Conservation (phyloP, 2,113 vertebrate species). For the Glaucomys volans region DNA sequence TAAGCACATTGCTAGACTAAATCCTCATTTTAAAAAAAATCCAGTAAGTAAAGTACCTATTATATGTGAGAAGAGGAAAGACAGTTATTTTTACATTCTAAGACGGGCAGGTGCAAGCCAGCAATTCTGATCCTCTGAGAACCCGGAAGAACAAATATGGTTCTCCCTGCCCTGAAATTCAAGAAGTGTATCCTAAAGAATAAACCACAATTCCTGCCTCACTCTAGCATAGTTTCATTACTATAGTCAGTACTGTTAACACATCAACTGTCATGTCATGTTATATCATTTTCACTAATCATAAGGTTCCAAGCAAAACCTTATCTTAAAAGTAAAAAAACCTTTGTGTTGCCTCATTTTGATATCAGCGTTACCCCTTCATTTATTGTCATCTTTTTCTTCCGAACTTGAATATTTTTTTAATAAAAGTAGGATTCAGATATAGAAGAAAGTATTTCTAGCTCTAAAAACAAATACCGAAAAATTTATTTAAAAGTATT, state of each 20-base stretch:
- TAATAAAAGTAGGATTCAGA: background rate
- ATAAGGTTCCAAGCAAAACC: background rate
- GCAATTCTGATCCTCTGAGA: background rate
- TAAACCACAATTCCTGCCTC: background rate
- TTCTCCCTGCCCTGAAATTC: background rate
- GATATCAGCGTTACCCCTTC: background rate
- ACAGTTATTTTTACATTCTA: background rate
- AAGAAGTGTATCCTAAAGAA: background rate
- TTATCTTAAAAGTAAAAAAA: background rate
- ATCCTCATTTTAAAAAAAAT: background rate
- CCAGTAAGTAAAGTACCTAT: background rate
- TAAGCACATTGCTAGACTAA: conserved; percentile 28
- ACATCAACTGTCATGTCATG: background rate
- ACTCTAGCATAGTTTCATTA: background rate
- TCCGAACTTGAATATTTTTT: background rate
- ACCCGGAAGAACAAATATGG: background rate
- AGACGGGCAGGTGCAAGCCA: background rate
- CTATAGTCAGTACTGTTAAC: background rate
- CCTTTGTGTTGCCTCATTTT: background rate
- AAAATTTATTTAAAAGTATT: background rate
- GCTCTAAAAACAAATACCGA: background rate
- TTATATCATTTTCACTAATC: background rate
- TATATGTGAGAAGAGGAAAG: background rate
- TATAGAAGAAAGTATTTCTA: background rate
- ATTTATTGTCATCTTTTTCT: background rate